phyloP scores from a whole-genome alignment of 2,113 vertebrate species.

The Ptilonorhynchus violaceus region DNA sequence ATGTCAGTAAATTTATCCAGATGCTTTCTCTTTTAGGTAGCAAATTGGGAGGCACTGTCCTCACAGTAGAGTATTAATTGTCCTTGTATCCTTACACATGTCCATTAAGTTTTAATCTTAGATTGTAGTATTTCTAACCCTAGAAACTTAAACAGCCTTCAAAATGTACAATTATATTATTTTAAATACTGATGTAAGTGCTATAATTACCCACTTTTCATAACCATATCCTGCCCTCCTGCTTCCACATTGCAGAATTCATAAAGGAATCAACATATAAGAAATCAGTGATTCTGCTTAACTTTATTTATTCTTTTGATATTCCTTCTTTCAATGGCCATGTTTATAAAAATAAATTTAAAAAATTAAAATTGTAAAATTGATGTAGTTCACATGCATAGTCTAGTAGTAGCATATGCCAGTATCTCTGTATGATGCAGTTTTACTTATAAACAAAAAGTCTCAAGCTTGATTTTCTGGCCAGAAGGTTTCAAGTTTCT shows the following conservation, averaged over 20 bases:
- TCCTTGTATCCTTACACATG: not conserved
- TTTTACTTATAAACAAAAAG: not conserved
- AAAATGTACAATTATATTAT: not conserved
- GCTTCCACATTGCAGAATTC: not conserved
- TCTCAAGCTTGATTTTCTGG: not conserved
- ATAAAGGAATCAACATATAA: not conserved
- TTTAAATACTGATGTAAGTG: not conserved
- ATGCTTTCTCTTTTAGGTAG: not conserved
- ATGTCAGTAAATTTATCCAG: not conserved
- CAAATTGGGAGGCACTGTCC: not conserved
- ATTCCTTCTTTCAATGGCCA: not conserved
- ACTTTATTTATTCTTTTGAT: not conserved
- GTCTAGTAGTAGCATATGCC: too few relatives aligned
- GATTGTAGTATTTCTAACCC: not conserved
- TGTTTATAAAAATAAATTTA: not conserved
- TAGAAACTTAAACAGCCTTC: not conserved
- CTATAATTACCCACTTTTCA: not conserved
- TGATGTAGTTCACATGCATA: accelerated
- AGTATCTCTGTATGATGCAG: accelerated
- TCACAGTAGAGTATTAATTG: not conserved
- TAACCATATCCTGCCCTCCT: not conserved
- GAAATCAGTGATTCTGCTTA: not conserved
- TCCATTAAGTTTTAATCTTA: not conserved
- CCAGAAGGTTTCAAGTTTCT: not conserved
- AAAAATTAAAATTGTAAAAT: not conserved